Conservation (phyloP, 2,797 vertebrate species). For the Lophotriccus pileatus region DNA sequence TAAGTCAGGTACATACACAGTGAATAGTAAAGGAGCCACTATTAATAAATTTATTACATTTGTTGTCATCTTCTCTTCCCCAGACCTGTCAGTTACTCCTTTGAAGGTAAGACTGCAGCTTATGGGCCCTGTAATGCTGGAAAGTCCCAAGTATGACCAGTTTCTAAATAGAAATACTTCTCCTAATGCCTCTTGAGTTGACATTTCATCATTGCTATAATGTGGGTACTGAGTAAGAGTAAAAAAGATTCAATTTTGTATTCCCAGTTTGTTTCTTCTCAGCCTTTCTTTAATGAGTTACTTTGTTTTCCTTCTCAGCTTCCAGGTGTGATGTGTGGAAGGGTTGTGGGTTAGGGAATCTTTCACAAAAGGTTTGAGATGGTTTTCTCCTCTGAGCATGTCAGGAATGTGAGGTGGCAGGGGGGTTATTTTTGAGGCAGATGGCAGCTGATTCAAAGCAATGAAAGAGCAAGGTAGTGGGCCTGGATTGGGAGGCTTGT, state of each 20-base stretch:
- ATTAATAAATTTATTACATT: neutral
- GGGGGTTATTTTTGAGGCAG: neutral
- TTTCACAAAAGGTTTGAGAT: neutral
- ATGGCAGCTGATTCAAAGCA: neutral
- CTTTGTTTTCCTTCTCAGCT: neutral
- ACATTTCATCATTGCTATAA: neutral
- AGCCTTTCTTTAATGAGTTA: neutral
- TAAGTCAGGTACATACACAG: fast-evolving
- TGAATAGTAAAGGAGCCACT: neutral
- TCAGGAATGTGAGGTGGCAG: neutral
- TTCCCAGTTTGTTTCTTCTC: neutral
- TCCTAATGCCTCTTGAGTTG: neutral
- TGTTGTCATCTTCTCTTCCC: neutral
- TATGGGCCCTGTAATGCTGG: neutral
- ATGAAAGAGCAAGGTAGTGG: neutral
- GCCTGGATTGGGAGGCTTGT: neutral
- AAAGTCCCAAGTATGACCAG: neutral
- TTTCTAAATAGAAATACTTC: neutral
- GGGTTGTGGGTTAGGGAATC: neutral
- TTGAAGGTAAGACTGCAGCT: neutral
- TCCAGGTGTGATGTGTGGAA: neutral
- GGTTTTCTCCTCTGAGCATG: neutral
- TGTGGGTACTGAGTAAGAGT: neutral
- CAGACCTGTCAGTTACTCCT: neutral
- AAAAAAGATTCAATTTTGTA: neutral